These are phyloP conservation scores for Blastobasis lacticolella DNA, from an alignment of 2,888 invertebrate genomes.

Conservation along the genomic window DNA sequence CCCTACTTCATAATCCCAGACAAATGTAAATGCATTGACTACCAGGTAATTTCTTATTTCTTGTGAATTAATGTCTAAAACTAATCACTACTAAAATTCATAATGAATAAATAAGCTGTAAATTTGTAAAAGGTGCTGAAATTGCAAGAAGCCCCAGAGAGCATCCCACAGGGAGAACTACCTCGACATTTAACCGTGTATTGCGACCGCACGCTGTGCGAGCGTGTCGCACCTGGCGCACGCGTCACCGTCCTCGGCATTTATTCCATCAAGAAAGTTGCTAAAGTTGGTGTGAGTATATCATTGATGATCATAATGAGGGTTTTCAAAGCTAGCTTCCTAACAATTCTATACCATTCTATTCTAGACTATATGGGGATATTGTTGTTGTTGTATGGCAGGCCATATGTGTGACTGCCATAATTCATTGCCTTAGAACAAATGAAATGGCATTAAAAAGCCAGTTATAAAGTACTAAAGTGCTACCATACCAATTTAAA, in stretches of 20 bases:
- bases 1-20: constrained; percentile 99
- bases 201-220: constrained; percentile 93
- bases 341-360: too few relatives aligned
- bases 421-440: too few relatives aligned
- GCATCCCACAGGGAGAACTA: constrained; percentile 95
- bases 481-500: too few relatives aligned
- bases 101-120: neutral
- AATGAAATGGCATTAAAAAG: too few relatives aligned
- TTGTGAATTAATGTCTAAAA: neutral
- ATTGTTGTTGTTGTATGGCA: too few relatives aligned
- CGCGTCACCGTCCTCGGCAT: constrained; percentile 94
- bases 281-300: constrained; percentile 73
- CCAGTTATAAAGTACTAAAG: too few relatives aligned
- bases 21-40: constrained; percentile 97
- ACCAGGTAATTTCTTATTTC: constrained; percentile 76
- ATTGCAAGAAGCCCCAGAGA: constrained; percentile 95
- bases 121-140: constrained; percentile 79
- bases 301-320: too few relatives aligned
- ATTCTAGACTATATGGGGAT: too few relatives aligned
- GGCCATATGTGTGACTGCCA: too few relatives aligned
- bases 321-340: too few relatives aligned
- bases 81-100: neutral
- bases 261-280: constrained; percentile 94
- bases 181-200: constrained; percentile 96
- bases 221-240: constrained; percentile 96